Percentiles rank a stretch among this genome's conserved stretches.
Conservation (phyloP, 53 echinoderm and acorn worm genomes). For the Astropecten irregularis region DNA sequence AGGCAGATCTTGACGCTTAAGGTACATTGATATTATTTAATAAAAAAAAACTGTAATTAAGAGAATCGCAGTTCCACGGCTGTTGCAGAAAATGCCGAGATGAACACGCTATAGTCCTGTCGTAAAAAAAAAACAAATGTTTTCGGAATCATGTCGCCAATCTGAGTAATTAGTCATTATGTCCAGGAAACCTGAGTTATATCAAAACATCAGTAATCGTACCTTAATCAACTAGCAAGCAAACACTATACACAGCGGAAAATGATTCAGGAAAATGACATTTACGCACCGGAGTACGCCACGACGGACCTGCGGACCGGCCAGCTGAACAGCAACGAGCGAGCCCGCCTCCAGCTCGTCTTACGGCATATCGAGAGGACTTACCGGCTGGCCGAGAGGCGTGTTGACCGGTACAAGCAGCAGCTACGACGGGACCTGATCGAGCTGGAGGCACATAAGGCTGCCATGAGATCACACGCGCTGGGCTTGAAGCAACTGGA, state of each 20-base stretch:
- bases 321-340: constrained; percentile 64
- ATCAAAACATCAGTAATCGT: too few species aligned
- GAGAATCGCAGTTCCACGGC: too few species aligned
- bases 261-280: constrained; percentile 21
- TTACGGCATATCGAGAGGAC: constrained; percentile 64
- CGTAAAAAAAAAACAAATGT: too few species aligned
- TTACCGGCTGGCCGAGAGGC: constrained; percentile 26
- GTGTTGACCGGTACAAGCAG: constrained; percentile 62
- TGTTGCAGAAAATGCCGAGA: too few species aligned
- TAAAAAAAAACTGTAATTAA: too few species aligned
- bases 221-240: too few species aligned
- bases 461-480: constrained; percentile 56
- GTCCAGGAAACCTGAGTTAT: too few species aligned
- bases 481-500: constrained; percentile 47
- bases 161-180: too few species aligned
- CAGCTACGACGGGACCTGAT: constrained; percentile 73
- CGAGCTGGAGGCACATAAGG: constrained; percentile 67
- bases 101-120: too few species aligned
- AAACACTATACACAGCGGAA: background rate
- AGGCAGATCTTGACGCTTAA: too few species aligned
- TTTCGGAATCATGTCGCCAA: too few species aligned
- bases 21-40: too few species aligned
- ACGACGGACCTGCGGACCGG: constrained; percentile 55
- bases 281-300: constrained; percentile 17
- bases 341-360: constrained; percentile 56